Percentiles rank a stretch among this genome's conserved stretches.
phyloP scores from a whole-genome alignment of 2,113 vertebrate species.

The Oriolus oriolus region DNA sequence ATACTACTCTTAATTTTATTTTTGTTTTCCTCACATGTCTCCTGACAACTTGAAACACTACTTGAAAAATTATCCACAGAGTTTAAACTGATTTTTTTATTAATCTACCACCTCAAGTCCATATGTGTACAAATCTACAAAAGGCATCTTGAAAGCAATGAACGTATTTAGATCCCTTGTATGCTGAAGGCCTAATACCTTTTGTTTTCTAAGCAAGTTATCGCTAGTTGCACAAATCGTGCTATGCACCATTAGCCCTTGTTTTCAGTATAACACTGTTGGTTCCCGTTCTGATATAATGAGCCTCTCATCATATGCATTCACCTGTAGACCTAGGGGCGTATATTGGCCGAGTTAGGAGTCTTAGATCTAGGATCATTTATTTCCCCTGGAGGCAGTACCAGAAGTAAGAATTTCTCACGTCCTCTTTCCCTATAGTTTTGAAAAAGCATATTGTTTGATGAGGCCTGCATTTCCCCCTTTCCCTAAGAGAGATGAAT shows the following conservation, averaged over 20 bases:
- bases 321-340: neutral
- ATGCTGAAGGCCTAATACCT: neutral
- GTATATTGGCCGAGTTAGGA: neutral
- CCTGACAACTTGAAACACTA: neutral
- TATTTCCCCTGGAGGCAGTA: fast-evolving
- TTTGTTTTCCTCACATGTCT: neutral
- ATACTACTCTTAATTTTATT: neutral
- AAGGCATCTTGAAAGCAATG: neutral
- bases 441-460: neutral
- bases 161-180: neutral
- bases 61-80: neutral
- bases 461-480: neutral
- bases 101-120: neutral
- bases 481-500: neutral
- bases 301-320: neutral
- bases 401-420: neutral
- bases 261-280: neutral
- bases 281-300: neutral
- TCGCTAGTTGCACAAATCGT: neutral
- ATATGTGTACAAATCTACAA: neutral
- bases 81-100: neutral
- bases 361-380: neutral
- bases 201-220: neutral
- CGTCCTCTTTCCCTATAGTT: neutral
- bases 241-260: neutral